phyloP scores from a whole-genome alignment of 2,797 vertebrate species.

The Anas capensis region DNA sequence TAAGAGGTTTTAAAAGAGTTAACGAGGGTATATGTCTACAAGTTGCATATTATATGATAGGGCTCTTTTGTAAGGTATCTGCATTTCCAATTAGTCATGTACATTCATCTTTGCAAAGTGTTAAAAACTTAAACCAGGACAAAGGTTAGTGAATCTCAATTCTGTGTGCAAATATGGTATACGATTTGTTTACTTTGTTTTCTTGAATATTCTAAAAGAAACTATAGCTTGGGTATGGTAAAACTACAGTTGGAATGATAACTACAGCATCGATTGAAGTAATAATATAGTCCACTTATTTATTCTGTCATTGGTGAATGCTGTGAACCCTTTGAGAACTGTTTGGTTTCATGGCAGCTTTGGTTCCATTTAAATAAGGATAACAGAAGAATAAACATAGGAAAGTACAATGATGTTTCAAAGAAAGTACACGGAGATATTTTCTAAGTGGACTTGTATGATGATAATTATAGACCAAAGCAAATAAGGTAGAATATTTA shows the following conservation, averaged over 20 bases:
- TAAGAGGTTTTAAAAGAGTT: not conserved
- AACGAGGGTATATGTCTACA: conserved; percentile 4
- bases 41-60: conserved; percentile 59
- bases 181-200: conserved; percentile 54
- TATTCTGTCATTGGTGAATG: conserved; percentile 60
- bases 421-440: conserved; percentile 67
- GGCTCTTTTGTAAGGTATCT: conserved; percentile 60
- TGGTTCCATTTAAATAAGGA: conserved; percentile 70
- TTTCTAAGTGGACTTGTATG: conserved; percentile 80
- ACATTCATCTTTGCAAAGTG: conserved; percentile 69
- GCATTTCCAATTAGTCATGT: conserved; percentile 53
- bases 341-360: conserved; percentile 67
- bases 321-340: conserved; percentile 46
- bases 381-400: conserved; percentile 51
- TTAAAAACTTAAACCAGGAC: conserved; percentile 58
- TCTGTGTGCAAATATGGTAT: conserved; percentile 43
- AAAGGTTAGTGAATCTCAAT: conserved; percentile 44
- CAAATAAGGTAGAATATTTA: conserved; percentile 86
- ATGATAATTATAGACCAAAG: conserved; percentile 84
- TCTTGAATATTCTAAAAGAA: conserved; percentile 63
- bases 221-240: conserved; percentile 71
- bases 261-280: conserved; percentile 68
- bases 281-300: conserved; percentile 69
- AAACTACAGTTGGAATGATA: conserved; percentile 65
- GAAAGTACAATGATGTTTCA: conserved; percentile 53